Percentiles rank a stretch among this genome's conserved stretches.
Conservation (phyloP, 2,797 vertebrate genomes). For the Oreochromis grahami region DNA sequence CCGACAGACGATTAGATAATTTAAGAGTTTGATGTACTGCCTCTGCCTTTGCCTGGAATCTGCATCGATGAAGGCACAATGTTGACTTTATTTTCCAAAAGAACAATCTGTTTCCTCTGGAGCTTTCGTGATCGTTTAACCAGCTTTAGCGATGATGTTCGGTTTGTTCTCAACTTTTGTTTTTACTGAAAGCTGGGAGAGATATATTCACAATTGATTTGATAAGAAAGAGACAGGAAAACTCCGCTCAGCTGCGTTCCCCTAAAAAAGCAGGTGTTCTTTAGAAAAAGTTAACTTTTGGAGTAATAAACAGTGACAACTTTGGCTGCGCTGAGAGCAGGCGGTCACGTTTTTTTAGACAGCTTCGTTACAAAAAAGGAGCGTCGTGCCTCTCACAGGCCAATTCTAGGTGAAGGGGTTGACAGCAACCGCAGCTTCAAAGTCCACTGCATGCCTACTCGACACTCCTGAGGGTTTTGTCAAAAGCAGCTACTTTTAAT, state of each 20-base stretch:
- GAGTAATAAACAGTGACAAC: conserved; percentile 34
- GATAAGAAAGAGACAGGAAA: background rate
- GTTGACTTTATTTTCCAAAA: background rate
- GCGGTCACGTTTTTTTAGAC: conserved; percentile 11
- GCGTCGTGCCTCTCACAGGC: background rate
- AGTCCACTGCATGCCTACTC: background rate
- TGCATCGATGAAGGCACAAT: background rate
- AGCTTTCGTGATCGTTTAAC: background rate
- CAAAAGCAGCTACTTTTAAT: background rate
- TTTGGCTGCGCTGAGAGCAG: background rate
- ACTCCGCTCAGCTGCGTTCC: background rate
- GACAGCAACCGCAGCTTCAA: conserved; percentile 18
- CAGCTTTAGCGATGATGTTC: background rate
- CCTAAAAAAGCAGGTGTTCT: background rate
- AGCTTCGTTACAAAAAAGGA: conserved; percentile 17
- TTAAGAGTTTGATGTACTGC: conserved; percentile 14
- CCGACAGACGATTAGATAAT: conserved; percentile 17
- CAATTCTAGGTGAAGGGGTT: conserved; percentile 1
- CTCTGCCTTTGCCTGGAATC: background rate
- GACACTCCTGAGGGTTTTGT: background rate
- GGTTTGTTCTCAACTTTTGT: background rate
- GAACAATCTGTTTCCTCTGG: background rate
- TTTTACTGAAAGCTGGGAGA: background rate
- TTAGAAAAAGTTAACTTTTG: conserved; percentile 3
- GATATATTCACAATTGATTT: background rate